Conservation (phyloP, 1,140 invertebrate species). For the Heliconius congener region DNA sequence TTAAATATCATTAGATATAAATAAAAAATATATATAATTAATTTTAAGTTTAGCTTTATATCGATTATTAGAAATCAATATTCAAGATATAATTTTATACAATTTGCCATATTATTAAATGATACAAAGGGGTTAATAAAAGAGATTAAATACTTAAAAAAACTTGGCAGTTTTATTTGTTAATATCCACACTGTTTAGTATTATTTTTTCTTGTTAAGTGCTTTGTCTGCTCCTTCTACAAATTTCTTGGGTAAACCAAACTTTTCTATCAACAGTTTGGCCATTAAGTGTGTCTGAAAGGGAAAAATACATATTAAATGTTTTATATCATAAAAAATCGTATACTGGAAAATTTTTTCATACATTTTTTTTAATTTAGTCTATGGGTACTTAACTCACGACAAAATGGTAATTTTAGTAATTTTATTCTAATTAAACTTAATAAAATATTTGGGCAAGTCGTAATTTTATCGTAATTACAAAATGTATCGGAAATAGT, state of each 20-base stretch:
- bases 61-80: neutral
- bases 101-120: slow-evolving; percentile 14
- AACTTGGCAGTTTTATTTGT: slow-evolving; percentile 28
- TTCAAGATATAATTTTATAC: neutral
- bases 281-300: slow-evolving; percentile 77
- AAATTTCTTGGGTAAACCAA: slow-evolving; percentile 77
- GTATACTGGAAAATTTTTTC: too few species aligned
- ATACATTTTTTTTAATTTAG: too few species aligned
- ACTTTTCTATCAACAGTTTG: slow-evolving; percentile 77
- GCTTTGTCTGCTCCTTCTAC: slow-evolving; percentile 79
- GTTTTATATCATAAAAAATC: too few species aligned
- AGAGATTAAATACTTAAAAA: slow-evolving; percentile 24
- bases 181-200: neutral
- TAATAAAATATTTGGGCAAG: too few species aligned
- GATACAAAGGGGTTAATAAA: slow-evolving; percentile 26
- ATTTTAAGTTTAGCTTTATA: neutral
- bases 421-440: too few species aligned
- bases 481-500: too few species aligned
- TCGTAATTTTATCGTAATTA: too few species aligned
- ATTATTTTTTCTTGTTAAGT: slow-evolving; percentile 76
- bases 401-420: too few species aligned
- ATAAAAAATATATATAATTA: too few species aligned
- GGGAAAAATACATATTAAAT: neutral
- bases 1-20: neutral
- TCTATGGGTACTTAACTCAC: too few species aligned